Evolutionary conservation across 2,797 vertebrate species (phyloP).

Genomic region (Melopsittacus undulatus): DNA sequence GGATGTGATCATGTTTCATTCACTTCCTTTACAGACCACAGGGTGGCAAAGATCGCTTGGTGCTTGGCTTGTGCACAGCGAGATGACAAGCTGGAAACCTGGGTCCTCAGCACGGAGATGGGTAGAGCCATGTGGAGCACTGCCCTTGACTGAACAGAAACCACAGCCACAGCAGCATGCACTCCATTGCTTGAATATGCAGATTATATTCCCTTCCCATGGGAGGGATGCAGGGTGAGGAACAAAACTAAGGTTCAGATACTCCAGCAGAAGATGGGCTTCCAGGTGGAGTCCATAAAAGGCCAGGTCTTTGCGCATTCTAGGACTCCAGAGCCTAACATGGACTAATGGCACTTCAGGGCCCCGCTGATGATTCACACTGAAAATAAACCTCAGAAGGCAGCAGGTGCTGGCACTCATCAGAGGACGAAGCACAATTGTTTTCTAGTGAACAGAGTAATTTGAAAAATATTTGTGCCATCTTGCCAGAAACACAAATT

Average conservation of each 20-base stretch:
- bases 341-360: neutral
- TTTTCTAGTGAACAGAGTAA: slow-evolving; percentile 52
- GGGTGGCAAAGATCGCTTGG: neutral
- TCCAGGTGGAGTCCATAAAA: slow-evolving; percentile 52
- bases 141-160: neutral
- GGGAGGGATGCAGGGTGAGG: rapidly evolving
- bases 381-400: slow-evolving; percentile 37
- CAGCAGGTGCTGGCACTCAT: slow-evolving; percentile 44
- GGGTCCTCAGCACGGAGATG: rapidly evolving
- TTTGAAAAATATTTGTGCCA: slow-evolving; percentile 55
- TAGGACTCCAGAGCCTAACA: slow-evolving; percentile 36
- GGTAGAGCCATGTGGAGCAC: rapidly evolving
- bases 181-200: rapidly evolving
- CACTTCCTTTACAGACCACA: neutral
- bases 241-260: neutral
- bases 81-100: neutral
- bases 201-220: neutral
- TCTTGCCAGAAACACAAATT: slow-evolving; percentile 50
- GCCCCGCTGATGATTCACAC: neutral
- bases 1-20: neutral
- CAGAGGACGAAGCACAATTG: slow-evolving; percentile 21
- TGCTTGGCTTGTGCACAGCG: neutral
- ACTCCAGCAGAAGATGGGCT: neutral
- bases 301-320: neutral
- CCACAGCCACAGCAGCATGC: neutral